Evolutionary conservation across 2,113 vertebrate genomes (phyloP).

Genomic region (Girardinichthys multiradiatus): DNA sequence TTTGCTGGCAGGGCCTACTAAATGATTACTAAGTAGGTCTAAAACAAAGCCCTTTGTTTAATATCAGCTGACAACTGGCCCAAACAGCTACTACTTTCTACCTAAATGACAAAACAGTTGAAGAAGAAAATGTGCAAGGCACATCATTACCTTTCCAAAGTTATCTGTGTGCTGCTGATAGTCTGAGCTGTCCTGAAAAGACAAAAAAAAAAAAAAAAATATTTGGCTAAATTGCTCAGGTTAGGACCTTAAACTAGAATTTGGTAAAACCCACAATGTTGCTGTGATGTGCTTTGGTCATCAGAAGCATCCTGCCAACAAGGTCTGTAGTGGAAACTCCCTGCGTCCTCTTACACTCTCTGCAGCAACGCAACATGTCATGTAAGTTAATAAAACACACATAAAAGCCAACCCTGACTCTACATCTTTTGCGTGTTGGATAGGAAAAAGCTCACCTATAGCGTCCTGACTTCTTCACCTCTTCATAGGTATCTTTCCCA

Average conservation of each 20-base stretch:
- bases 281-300: conserved; percentile 98
- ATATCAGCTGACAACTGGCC: conserved; percentile 43
- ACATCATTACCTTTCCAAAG: conserved; percentile 89
- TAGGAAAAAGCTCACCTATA: conserved; percentile 83
- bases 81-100: conserved; percentile 24
- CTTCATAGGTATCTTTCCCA: conserved; percentile 95
- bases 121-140: conserved; percentile 30
- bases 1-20: conserved; percentile 35
- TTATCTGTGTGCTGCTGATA: conserved; percentile 95
- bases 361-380: conserved; percentile 59
- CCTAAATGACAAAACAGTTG: conserved; percentile 40
- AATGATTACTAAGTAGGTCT: conserved; percentile 50
- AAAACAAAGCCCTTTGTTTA: conserved; percentile 55
- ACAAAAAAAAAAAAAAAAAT: conserved; percentile 31
- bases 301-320: conserved; percentile 95
- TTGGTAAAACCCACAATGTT: conserved; percentile 87
- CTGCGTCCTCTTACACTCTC: conserved; percentile 96
- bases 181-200: conserved; percentile 88
- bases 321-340: conserved; percentile 98
- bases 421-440: neutral
- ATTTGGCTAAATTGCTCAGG: neutral
- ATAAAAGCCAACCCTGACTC: neutral
- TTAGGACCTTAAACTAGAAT: neutral
- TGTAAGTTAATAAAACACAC: neutral
- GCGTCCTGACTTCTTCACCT: conserved; percentile 92